Conservation (phyloP, 2,113 vertebrate species). For the Nothobranchius kuhntae region DNA sequence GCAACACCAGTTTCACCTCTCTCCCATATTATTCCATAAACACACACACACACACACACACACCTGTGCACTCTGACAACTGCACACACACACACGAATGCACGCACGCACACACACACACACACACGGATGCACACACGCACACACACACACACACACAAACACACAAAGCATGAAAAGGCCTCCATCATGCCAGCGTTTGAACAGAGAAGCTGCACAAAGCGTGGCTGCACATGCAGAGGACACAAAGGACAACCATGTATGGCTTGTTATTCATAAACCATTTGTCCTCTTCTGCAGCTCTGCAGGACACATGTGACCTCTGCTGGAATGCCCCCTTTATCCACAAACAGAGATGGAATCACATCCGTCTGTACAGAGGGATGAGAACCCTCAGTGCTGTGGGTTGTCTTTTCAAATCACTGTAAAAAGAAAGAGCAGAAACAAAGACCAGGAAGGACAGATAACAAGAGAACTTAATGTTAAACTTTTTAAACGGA, state of each 20-base stretch:
- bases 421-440: not conserved
- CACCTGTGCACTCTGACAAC: constrained; percentile 3
- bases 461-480: not conserved
- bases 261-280: constrained; percentile 50
- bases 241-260: constrained; percentile 56
- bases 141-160: not conserved
- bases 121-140: not conserved
- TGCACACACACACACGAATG: not conserved
- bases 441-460: not conserved
- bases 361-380: constrained; percentile 37
- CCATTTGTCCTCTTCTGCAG: constrained; percentile 33
- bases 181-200: not conserved
- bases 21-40: constrained; percentile 3
- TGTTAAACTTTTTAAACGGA: not conserved
- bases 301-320: constrained; percentile 68
- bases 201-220: constrained; percentile 30
- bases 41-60: not conserved
- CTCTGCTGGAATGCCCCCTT: constrained; percentile 58
- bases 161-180: constrained; percentile 28
- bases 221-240: constrained; percentile 29
- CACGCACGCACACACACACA: constrained; percentile 3
- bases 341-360: constrained; percentile 41
- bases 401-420: constrained; percentile 9
- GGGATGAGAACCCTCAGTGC: constrained; percentile 12
- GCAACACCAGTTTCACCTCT: not conserved